These are phyloP conservation scores for Synergus japonicus DNA, from an alignment of 2,888 invertebrate species.

Conservation along the genomic window DNA sequence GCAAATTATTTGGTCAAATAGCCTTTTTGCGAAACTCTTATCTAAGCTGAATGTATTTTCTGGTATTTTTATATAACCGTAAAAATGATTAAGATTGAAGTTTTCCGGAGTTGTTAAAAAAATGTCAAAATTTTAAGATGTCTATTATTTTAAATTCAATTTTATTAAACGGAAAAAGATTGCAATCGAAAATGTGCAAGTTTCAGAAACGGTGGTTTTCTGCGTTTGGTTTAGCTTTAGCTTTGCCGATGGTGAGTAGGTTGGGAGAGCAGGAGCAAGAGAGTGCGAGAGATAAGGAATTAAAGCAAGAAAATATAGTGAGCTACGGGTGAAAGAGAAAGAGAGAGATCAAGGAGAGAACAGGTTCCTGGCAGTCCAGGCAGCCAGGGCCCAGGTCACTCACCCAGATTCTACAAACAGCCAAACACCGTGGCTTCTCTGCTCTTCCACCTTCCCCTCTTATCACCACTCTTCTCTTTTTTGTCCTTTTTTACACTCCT, in stretches of 20 bases:
- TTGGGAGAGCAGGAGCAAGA: conserved; percentile 45
- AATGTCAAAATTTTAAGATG: background rate
- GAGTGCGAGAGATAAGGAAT: conserved; percentile 49
- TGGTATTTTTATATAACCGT: background rate
- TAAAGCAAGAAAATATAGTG: conserved; percentile 20
- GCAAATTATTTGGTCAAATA: background rate
- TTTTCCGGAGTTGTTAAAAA: background rate
- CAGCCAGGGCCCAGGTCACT: conserved; percentile 72
- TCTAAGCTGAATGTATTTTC: background rate
- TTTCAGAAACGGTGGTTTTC: conserved; percentile 12
- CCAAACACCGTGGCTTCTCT: conserved; percentile 63
- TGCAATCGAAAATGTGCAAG: background rate
- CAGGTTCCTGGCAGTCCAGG: conserved; percentile 69
- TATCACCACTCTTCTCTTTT: conserved; percentile 43
- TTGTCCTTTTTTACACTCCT: conserved; percentile 44
- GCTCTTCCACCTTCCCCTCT: conserved; percentile 49
- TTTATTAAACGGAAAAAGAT: background rate
- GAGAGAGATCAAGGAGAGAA: conserved; percentile 65
- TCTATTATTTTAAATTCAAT: background rate
- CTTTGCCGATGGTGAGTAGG: conserved; percentile 21
- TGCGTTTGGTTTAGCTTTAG: conserved; percentile 19
- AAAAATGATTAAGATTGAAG: background rate
- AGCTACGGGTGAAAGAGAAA: conserved; percentile 39
- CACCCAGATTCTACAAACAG: conserved; percentile 75
- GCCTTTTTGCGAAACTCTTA: background rate